Conservation (phyloP, 2,113 vertebrate genomes). For the Gambusia affinis region DNA sequence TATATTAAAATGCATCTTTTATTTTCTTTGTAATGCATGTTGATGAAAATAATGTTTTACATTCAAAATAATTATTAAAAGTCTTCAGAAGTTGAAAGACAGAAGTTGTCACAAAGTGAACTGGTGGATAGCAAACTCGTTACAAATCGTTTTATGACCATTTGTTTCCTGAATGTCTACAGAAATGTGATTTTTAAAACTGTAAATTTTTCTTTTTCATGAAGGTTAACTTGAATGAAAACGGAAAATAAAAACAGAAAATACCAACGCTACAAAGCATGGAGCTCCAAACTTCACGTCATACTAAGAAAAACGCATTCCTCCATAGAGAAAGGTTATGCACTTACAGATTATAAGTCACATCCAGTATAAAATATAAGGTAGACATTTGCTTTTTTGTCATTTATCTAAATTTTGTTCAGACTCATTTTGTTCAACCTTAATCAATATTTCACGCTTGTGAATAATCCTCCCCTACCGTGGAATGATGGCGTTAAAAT, state of each 20-base stretch:
- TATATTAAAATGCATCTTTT: neutral
- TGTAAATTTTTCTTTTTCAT: neutral
- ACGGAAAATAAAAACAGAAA: neutral
- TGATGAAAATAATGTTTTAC: neutral
- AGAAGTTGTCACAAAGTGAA: no score
- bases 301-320: neutral
- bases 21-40: neutral
- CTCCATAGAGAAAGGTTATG: no score
- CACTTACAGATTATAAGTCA: no score
- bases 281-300: neutral
- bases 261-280: neutral
- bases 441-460: neutral
- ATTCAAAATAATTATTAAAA: no score
- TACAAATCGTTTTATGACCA: neutral
- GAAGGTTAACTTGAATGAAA: no score
- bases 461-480: neutral
- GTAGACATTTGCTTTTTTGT: no score
- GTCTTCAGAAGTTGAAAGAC: no score
- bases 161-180: neutral
- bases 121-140: no score
- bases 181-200: neutral
- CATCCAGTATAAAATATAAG: no score
- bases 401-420: neutral
- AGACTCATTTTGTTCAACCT: neutral
- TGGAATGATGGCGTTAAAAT: neutral